Conservation (phyloP, 2,888 invertebrate genomes). For the Podabrus alpinus region DNA sequence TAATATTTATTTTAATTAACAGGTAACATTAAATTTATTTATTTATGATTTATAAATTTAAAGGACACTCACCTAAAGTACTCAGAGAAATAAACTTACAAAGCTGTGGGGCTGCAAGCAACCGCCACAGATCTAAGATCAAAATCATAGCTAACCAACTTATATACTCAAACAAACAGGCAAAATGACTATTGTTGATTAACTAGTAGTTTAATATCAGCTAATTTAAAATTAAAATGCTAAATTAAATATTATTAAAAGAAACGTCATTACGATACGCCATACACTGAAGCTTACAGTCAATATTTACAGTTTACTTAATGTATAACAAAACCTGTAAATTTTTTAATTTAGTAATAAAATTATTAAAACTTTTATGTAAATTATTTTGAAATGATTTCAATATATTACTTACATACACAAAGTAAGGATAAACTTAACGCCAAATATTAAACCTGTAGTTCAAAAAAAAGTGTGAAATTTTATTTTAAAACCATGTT, state of each 20-base stretch:
- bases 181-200: conserved; percentile 16
- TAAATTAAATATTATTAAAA: conserved; percentile 15
- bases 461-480: background rate
- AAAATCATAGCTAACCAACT: conserved; percentile 14
- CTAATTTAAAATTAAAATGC: conserved; percentile 12
- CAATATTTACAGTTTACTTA: conserved; percentile 14
- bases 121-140: conserved; percentile 33
- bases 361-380: background rate
- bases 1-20: background rate
- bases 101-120: conserved; percentile 38
- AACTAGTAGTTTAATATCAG: conserved; percentile 12
- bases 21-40: background rate
- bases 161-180: conserved; percentile 17
- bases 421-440: background rate
- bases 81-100: conserved; percentile 29
- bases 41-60: background rate
- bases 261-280: conserved; percentile 14
- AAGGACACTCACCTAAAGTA: conserved; percentile 15
- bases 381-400: background rate
- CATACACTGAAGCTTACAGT: conserved; percentile 6
- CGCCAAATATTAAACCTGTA: background rate
- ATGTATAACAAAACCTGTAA: background rate
- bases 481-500: background rate
- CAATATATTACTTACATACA: background rate
- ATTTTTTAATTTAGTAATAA: background rate